Base-by-base conservation (phyloP, 1,140 invertebrate genomes). In the Cheumatopsyche charites region DNA sequence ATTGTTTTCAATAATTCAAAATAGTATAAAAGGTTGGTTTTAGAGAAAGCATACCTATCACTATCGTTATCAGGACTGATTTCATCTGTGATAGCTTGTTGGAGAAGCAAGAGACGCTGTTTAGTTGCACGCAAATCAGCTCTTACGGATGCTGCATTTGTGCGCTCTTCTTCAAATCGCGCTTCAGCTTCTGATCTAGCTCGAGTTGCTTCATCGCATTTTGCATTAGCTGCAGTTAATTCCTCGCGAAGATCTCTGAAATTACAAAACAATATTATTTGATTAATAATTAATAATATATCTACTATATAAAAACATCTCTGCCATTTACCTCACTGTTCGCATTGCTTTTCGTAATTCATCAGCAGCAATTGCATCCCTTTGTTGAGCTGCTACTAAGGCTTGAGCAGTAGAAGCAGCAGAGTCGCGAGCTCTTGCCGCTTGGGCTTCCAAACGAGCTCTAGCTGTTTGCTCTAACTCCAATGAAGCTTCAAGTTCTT, bases 391-490 rank as follows among this genome's bases (percentile, higher is more conserved):
- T 15, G 88, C 82, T 0, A 89, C 88, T 3, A 91, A 86, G 78
- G 97, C 95, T 12, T 87, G 85, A 70, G 91, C 90, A 12, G 94
- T 78, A 74, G 91, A 90, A 29, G 97, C 94, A 41, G 94, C 86
- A 4, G 90, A 89, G 77, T 98, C 95, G 77, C 95, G 95, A 61
- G 94, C 82, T 70, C 95, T 85, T 17, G 87, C 84, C 70, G 94
- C 88, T 83, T 96, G 94, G 45, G 93, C 91, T 83, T 97, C 95
- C 1, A 95, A 80, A 26, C 94, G 88, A 6, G 90, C 87, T 75
- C 91, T 88, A 0, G 93, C 94, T 0, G 94, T 94, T 78, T 91
- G 90, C 79, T 98, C 95, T 65, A 97, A 83, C 75, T 97, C 95
- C 23, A 97, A 82, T 74, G 92, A 92, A 0, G 92, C 94, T 79